Evolutionary conservation across 2,113 vertebrate genomes (phyloP).

Genomic region (Cettia cetti): DNA sequence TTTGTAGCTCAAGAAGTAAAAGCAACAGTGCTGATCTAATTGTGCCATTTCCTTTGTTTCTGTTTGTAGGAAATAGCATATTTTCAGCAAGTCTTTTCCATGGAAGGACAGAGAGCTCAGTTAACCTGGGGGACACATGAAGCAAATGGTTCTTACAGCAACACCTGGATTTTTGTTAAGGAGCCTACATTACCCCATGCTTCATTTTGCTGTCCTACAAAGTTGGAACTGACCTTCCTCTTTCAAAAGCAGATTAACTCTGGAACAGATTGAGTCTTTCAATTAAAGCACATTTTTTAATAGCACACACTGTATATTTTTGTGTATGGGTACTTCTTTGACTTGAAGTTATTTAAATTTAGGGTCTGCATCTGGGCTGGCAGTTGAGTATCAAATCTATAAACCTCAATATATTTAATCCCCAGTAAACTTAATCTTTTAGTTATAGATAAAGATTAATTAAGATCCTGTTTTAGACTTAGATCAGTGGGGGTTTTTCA

Average conservation of each 20-base stretch:
- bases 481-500: neutral
- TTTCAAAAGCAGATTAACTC: slow-evolving; percentile 5
- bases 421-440: neutral
- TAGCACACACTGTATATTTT: neutral
- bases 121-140: neutral
- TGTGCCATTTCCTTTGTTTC: neutral
- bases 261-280: neutral
- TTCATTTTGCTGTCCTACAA: neutral
- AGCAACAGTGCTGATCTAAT: neutral
- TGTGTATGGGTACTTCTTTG: neutral
- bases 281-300: neutral
- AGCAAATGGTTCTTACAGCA: neutral
- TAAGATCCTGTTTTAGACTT: neutral
- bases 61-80: neutral
- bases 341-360: neutral
- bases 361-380: neutral
- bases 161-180: neutral
- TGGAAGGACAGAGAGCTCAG: neutral
- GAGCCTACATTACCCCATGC: neutral
- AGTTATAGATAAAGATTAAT: neutral
- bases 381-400: neutral
- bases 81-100: neutral
- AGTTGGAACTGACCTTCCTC: neutral
- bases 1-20: neutral
- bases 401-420: neutral